phyloP scores from a whole-genome alignment of 2,888 invertebrate genomes.

The Hyles lineata region DNA sequence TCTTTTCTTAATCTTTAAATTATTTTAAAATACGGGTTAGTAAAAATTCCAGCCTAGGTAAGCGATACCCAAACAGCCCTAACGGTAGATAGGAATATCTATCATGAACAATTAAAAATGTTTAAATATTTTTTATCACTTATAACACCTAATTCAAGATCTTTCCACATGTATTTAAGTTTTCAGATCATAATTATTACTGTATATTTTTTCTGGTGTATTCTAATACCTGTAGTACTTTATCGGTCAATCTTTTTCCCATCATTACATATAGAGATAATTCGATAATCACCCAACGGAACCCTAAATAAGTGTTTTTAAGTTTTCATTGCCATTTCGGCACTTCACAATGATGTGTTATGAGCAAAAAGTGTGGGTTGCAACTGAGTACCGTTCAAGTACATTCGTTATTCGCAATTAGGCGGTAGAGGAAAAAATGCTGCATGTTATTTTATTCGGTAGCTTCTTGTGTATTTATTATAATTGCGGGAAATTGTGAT shows the following conservation, averaged over 20 bases:
- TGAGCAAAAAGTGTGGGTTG: conserved; percentile 35
- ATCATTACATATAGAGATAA: neutral
- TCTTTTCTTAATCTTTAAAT: too few species aligned
- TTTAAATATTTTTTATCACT: too few species aligned
- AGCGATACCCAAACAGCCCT: too few species aligned
- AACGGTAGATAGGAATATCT: too few species aligned
- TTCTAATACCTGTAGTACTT: too few species aligned
- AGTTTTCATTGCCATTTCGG: conserved; percentile 22
- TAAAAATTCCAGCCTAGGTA: too few species aligned
- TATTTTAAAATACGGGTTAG: too few species aligned
- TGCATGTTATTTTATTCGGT: conserved; percentile 6
- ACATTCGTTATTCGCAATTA: conserved; percentile 19
- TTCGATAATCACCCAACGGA: neutral
- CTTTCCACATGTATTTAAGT: too few species aligned
- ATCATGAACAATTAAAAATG: too few species aligned
- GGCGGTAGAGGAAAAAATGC: neutral
- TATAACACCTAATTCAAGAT: too few species aligned
- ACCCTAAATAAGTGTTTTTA: conserved; percentile 16
- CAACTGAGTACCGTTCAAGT: conserved; percentile 33
- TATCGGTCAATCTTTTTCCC: neutral
- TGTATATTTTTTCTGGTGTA: too few species aligned
- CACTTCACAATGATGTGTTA: conserved; percentile 33
- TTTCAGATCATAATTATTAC: too few species aligned
- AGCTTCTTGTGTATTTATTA: neutral
- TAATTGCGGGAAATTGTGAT: conserved; percentile 1